phyloP scores from a whole-genome alignment of 2,888 invertebrate species.

The Oxytorus armatus region DNA sequence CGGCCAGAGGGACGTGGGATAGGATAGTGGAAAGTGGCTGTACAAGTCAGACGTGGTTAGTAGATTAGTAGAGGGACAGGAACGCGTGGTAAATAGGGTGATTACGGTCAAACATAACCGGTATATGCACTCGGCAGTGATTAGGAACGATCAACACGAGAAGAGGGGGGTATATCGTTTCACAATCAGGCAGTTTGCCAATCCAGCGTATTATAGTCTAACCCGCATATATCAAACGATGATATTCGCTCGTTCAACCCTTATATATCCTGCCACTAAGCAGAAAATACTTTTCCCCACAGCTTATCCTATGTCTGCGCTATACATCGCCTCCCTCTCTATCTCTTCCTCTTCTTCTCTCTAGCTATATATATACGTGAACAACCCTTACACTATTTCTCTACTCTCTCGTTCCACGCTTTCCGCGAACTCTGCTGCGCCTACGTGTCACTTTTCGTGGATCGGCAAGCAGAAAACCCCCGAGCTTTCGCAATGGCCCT shows the following conservation, averaged over 20 bases:
- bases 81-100: constrained; percentile 67
- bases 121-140: constrained; percentile 63
- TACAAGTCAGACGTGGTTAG: constrained; percentile 66
- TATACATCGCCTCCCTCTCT: neutral
- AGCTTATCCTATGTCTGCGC: neutral
- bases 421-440: constrained; percentile 7
- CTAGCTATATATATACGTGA: neutral
- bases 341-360: neutral
- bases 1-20: constrained; percentile 32
- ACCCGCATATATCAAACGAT: constrained; percentile 16
- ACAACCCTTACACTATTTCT: constrained; percentile 13
- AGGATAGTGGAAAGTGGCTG: constrained; percentile 64
- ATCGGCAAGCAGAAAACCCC: constrained; percentile 48
- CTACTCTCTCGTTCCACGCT: neutral
- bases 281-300: constrained; percentile 26
- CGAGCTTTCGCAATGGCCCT: constrained; percentile 36
- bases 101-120: constrained; percentile 69
- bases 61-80: constrained; percentile 66
- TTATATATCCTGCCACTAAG: constrained; percentile 8
- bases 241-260: constrained; percentile 31
- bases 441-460: constrained; percentile 61
- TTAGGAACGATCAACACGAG: constrained; percentile 65
- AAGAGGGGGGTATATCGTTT: constrained; percentile 35
- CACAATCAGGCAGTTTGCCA: constrained; percentile 66
- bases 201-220: constrained; percentile 48